A percentile compares a stretch with the other conserved stretches of the same genome.
These are phyloP conservation scores for Dryobota labecula DNA, from an alignment of 2,888 invertebrate species.

Conservation along the genomic window DNA sequence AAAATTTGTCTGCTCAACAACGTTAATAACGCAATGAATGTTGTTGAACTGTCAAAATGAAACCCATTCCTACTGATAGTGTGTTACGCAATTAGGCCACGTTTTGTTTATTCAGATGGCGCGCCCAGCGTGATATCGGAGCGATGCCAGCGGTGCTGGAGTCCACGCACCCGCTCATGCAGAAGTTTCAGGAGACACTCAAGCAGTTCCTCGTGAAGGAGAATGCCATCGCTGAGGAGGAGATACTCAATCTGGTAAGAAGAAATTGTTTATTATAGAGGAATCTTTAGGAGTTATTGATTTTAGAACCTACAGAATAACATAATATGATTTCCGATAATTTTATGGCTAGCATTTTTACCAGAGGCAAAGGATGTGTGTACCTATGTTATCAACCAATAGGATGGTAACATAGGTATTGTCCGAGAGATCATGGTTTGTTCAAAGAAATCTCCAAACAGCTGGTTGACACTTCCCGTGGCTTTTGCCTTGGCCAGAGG, in stretches of 20 bases:
- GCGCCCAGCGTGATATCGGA: slow-evolving; percentile 76
- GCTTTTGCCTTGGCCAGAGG: no score
- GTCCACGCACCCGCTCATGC: slow-evolving; percentile 93
- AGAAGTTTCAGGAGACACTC: slow-evolving; percentile 93
- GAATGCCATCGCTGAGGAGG: slow-evolving; percentile 91
- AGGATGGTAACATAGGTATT: no score
- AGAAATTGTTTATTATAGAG: background rate
- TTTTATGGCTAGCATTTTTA: background rate
- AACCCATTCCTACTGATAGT: no score
- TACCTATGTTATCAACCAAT: background rate
- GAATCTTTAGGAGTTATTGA: background rate
- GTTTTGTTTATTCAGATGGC: slow-evolving; percentile 76
- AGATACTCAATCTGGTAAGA: slow-evolving; percentile 92
- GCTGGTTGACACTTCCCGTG: no score
- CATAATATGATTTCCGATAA: background rate
- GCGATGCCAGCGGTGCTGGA: slow-evolving; percentile 91
- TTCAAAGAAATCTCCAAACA: no score
- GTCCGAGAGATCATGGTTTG: no score
- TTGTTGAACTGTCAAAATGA: no score
- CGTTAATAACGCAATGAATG: no score
- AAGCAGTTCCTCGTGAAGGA: slow-evolving; percentile 92
- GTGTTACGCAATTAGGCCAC: no score
- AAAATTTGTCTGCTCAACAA: no score
- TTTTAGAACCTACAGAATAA: no score
- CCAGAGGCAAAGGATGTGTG: background rate